Evolutionary conservation across 2,888 invertebrate species (phyloP), one percentile per base, ranked within the genome.

Genomic region (Metacarcinus magister): DNA sequence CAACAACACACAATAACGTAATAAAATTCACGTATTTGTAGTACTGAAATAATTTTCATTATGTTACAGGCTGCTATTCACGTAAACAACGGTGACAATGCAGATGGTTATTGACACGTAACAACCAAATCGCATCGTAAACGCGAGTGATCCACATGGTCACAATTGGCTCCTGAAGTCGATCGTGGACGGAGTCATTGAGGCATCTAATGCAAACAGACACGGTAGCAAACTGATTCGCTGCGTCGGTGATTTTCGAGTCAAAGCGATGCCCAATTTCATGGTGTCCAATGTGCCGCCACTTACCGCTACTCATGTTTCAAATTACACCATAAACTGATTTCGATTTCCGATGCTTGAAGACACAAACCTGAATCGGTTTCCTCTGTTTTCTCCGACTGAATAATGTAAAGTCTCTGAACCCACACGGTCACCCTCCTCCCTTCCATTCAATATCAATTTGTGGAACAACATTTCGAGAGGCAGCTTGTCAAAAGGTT

Each of bases 361-460:
- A 67, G 67, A 67, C 67, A 67, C 67, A 67, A 67, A 67, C 5
- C 54, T 67, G 67, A 2, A 19, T 67, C 67, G n/a, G 67, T 67
- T 54, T 54, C 19, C 67, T 67, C 67, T n/a, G n/a, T 67, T 67
- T 67, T 16, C 67, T 2, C 67, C 67, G n/a, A 16, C n/a, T 3
- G 67, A 67, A 67, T 67, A 23, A 67, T 23, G 67, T 67, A 5
- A 23, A 67, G n/a, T 8, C 67, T 23, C 67, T 23, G 67, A 67
- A 67, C 10, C n/a, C 19, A 67, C 67, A 5, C 67, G 67, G n/a
- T n/a, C 67, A 67, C n/a, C 23, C n/a, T 23, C 23, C 23, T 16
- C 67, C n/a, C 67, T 67, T 16, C 67, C 19, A 67, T 67, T 67
- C 67, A 67, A 67, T 67, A 67, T 67, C 67, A 82, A 82, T 82